Evolutionary conservation across 2,797 vertebrate genomes (phyloP), one percentile per base, ranked within the genome.

Genomic region (Corythornis leucogaster): DNA sequence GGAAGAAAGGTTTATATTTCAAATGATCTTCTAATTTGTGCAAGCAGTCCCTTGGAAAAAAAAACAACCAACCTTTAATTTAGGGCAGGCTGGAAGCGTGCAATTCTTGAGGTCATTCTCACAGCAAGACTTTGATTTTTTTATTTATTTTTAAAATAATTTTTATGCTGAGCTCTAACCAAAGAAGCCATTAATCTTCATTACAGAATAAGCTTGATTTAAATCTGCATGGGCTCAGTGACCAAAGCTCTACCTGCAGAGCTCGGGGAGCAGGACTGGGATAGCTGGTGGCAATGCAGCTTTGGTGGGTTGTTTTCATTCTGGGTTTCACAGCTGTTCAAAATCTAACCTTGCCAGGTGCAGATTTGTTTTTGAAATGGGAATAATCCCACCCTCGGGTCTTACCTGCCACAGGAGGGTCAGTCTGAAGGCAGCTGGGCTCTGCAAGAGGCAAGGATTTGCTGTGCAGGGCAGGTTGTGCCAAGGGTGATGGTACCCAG

Each of bases 1-100:
- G 30, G 57, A 89, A 75, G 80, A 59, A 84, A 80, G 73, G 71
- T 76, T 80, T 92, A 28, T 87, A 85, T 86, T 85, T 95, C 87
- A 87, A 87, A 90, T 40, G 50, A 67, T 89, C 75, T 79, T 83
- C 73, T 88, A 91, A 88, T 93, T 81, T 0, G 1, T 73, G 51
- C 25, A 51, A 67, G 58, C 19, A 25, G 63, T 22, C 68, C 87
- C 88, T 70, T 80, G 35, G 38, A 84, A 84, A 75, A 21, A 48
- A 50, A 50, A 26, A 9, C 25, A n/a, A n/a, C 38, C 38, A 40
- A 40, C 24, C 63, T 86, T 80, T 87, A 58, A 64, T 80, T 78
- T 58, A 45, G 53, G 28, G 54, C 45, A 54, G 74, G 25, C 53
- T 70, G 54, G 42, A 35, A 40, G 13, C 55, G 30, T 1, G 0